Percentiles rank a stretch among this genome's conserved stretches.
These are phyloP conservation scores for Muscicapa comitata DNA, from an alignment of 2,797 vertebrate genomes.

Conservation along the genomic window DNA sequence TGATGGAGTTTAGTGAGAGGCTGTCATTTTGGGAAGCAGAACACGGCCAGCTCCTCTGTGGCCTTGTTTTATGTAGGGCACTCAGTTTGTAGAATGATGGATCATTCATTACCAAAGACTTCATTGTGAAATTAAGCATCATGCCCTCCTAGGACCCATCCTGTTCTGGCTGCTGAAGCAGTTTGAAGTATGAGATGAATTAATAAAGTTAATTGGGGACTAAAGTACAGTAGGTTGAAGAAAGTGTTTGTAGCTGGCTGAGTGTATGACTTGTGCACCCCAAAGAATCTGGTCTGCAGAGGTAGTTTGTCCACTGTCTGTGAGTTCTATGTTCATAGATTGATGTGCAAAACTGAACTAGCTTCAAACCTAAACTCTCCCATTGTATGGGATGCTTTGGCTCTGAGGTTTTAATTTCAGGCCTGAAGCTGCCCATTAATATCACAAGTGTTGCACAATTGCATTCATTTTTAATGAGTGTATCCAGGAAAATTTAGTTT, in stretches of 20 bases:
- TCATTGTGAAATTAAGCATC: not conserved
- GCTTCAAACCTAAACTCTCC: not conserved
- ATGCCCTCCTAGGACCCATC: not conserved
- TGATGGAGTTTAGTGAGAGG: not conserved
- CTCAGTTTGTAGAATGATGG: constrained; percentile 37
- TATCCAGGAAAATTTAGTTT: not conserved
- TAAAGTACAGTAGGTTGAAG: not conserved
- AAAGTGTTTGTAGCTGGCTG: not conserved
- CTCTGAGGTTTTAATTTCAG: not conserved
- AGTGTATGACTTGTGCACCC: not conserved
- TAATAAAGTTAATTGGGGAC: constrained; percentile 1
- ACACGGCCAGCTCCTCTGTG: not conserved
- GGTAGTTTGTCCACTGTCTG: not conserved
- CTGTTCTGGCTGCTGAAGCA: not conserved
- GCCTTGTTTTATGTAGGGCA: constrained; percentile 46
- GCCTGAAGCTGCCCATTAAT: not conserved
- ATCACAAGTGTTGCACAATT: not conserved
- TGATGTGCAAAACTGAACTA: not conserved
- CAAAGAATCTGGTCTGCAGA: not conserved
- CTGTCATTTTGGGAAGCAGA: not conserved
- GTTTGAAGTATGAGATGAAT: constrained; percentile 25
- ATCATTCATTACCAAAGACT: constrained; percentile 43
- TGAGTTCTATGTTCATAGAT: not conserved
- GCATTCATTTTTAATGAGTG: constrained; percentile 4
- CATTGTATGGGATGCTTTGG: not conserved